Evolutionary conservation across 2,797 vertebrate genomes (phyloP).

Genomic region (Aphelocoma californica): DNA sequence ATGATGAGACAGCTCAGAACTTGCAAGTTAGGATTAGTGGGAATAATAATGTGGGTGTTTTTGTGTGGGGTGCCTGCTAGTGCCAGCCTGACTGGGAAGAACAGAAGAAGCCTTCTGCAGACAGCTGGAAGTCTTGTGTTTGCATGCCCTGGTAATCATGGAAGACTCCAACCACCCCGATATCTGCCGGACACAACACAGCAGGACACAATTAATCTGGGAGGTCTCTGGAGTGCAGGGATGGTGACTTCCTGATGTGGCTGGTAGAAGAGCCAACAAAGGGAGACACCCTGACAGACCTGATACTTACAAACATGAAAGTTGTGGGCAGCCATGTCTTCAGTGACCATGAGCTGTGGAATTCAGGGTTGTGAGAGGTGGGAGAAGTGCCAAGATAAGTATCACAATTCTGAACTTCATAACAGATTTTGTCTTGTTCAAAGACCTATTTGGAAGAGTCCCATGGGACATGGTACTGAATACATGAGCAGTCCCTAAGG

Average conservation of each 20-base stretch:
- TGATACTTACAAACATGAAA: not conserved
- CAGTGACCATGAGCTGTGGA: not conserved
- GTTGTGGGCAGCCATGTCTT: not conserved
- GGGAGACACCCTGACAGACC: not conserved
- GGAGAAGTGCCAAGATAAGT: not conserved
- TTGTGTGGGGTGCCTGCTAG: not conserved
- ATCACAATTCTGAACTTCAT: not conserved
- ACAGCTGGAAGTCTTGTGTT: not conserved
- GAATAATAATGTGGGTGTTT: not conserved
- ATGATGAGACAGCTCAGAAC: not conserved
- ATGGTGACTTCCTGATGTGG: not conserved
- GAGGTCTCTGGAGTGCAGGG: not conserved
- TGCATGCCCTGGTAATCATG: not conserved
- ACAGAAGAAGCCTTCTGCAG: not conserved
- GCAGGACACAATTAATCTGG: not conserved
- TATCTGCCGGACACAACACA: not conserved
- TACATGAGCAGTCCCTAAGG: not conserved
- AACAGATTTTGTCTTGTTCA: not conserved
- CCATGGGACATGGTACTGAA: rapidly evolving
- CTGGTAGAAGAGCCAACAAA: not conserved
- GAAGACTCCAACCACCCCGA: rapidly evolving
- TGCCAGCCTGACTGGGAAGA: not conserved
- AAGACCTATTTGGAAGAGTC: not conserved
- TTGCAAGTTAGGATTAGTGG: not conserved
- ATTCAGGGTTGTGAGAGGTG: not conserved